Conservation (phyloP, 2,797 vertebrate species). For the Sciaenops ocellatus region DNA sequence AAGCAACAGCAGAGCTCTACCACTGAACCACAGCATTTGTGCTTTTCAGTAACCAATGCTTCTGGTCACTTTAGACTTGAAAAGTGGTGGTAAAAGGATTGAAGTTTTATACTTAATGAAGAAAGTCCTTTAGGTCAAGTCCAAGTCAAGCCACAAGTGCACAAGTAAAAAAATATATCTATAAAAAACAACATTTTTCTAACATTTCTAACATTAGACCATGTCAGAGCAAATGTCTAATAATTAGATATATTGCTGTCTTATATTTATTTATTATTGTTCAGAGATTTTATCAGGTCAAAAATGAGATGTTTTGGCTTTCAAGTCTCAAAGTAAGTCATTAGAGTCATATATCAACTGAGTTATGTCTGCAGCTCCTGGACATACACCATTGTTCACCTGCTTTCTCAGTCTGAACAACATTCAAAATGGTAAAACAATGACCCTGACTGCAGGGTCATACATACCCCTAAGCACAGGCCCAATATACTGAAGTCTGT, state of each 20-base stretch:
- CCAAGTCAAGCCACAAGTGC: not conserved
- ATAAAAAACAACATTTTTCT: too few species aligned
- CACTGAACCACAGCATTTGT: too few species aligned
- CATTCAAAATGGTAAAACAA: conserved; percentile 6
- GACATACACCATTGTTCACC: not conserved
- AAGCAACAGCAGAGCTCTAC: too few species aligned
- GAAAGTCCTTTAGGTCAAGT: not conserved
- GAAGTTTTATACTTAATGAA: too few species aligned
- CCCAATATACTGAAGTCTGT: not conserved
- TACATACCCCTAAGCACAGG: conserved; percentile 12
- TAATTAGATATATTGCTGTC: not conserved
- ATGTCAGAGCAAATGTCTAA: not conserved
- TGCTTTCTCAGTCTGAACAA: conserved; percentile 12
- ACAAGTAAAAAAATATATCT: too few species aligned
- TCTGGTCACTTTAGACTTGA: too few species aligned
- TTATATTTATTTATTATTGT: not conserved
- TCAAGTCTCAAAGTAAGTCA: conserved; percentile 26
- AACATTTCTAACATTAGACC: too few species aligned
- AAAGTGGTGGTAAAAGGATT: too few species aligned
- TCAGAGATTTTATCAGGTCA: not conserved
- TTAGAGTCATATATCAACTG: not conserved
- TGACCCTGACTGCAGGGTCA: conserved; percentile 25
- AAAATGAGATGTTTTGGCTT: conserved; percentile 30
- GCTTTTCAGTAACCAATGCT: too few species aligned
- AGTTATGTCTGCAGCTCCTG: not conserved